phyloP scores from a whole-genome alignment of 2,797 vertebrate species.

The Setipinna tenuifilis region DNA sequence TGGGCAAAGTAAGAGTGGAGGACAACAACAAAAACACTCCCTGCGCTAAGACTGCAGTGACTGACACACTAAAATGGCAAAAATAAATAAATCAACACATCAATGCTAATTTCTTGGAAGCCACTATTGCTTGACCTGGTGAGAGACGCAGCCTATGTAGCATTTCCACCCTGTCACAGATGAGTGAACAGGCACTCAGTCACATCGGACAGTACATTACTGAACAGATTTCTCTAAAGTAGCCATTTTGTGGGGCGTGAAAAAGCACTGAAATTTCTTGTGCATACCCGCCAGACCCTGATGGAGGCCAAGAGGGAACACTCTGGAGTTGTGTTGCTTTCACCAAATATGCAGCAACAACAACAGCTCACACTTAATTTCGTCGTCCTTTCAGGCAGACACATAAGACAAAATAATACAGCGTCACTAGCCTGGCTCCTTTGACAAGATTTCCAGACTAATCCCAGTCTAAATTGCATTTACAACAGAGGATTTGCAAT shows the following conservation, averaged over 20 bases:
- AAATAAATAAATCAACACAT: slow-evolving; percentile 1
- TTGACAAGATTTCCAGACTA: slow-evolving; percentile 2
- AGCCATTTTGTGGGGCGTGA: not conserved
- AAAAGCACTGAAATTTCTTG: not conserved
- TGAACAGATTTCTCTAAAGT: not conserved
- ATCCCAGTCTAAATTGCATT: slow-evolving; percentile 8
- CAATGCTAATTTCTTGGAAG: not conserved
- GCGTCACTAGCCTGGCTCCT: not conserved
- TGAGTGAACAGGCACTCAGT: not conserved
- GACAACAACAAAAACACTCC: not conserved
- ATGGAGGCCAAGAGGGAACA: not conserved
- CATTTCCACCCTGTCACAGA: not conserved
- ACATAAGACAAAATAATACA: not conserved
- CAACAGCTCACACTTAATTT: not conserved
- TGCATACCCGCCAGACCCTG: not conserved
- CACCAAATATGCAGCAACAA: not conserved
- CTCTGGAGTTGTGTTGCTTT: not conserved
- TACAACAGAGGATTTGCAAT: slow-evolving; percentile 10
- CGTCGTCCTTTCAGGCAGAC: not conserved
- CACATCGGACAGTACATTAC: not conserved
- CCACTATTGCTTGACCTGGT: not conserved
- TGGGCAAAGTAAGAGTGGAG: not conserved
- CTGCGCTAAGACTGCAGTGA: not conserved
- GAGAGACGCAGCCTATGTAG: not conserved
- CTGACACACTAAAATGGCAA: not conserved